A percentile compares a stretch with the other conserved stretches of the same genome.
Evolutionary conservation across 92 coral and sea anemone species (phyloP).

Genomic region (Epizoanthus scotinus): DNA sequence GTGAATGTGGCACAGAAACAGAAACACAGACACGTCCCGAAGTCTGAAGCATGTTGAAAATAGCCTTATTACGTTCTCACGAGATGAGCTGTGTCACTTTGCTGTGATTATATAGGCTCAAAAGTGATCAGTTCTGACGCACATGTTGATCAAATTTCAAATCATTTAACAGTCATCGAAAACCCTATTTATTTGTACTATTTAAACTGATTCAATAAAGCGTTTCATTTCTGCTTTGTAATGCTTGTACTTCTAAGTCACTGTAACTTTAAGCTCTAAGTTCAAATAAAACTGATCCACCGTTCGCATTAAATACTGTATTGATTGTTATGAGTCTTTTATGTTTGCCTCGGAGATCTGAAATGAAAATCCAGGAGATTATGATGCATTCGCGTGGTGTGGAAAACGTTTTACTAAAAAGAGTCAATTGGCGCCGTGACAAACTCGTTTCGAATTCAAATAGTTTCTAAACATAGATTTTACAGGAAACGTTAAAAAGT

Average conservation of each 20-base stretch:
- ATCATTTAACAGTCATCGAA: conserved; percentile 27
- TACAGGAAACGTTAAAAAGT: too few relatives aligned
- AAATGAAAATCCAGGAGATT: too few relatives aligned
- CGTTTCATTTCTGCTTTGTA: neutral
- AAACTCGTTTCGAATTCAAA: too few relatives aligned
- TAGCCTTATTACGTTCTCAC: too few relatives aligned
- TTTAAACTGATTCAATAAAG: conserved; percentile 32
- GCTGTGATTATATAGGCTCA: neutral
- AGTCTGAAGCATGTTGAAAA: conserved; percentile 7
- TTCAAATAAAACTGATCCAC: neutral
- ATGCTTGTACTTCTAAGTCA: neutral
- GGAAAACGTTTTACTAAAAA: too few relatives aligned
- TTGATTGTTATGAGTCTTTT: too few relatives aligned
- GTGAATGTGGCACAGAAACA: neutral
- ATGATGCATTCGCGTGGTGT: too few relatives aligned
- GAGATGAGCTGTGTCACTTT: neutral
- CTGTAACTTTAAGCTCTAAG: neutral
- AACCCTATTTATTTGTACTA: conserved; percentile 29
- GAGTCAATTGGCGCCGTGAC: too few relatives aligned
- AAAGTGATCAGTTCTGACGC: neutral
- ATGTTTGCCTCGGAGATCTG: too few relatives aligned
- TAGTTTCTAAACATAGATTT: too few relatives aligned
- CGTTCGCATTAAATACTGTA: too few relatives aligned
- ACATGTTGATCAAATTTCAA: neutral
- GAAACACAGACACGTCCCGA: neutral